Conservation (phyloP, 2,797 vertebrate genomes). For the Ptychadena robeensis region DNA sequence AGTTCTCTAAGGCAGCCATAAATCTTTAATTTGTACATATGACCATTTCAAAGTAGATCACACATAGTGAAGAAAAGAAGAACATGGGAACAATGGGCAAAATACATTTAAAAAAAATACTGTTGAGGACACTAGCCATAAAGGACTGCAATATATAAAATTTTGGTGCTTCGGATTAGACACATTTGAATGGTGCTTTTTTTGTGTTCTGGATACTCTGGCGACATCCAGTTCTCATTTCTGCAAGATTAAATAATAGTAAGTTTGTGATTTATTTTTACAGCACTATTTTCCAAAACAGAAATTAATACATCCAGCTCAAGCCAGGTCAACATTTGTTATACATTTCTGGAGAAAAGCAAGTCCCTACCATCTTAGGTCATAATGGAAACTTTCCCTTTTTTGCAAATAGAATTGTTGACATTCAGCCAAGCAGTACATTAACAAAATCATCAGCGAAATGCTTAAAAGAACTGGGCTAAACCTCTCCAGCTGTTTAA, state of each 20-base stretch:
- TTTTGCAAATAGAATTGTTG: constrained; percentile 40
- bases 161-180: too few species aligned
- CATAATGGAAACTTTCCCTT: constrained; percentile 43
- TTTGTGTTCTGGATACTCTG: background rate
- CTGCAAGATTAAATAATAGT: background rate
- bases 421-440: constrained; percentile 48
- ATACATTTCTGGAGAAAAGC: constrained; percentile 24
- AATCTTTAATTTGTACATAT: too few species aligned
- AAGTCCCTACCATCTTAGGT: constrained; percentile 44
- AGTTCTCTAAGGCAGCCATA: too few species aligned
- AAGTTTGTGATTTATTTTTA: background rate
- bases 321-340: constrained; percentile 29
- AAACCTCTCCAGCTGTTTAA: constrained; percentile 21
- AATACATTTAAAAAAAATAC: too few species aligned
- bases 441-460: constrained; percentile 43
- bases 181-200: too few species aligned
- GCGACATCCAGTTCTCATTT: background rate
- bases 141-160: too few species aligned
- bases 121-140: too few species aligned
- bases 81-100: too few species aligned
- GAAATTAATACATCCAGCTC: background rate
- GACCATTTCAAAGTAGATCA: too few species aligned
- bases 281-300: background rate
- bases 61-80: too few species aligned
- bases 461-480: constrained; percentile 29